Evolutionary conservation across 2,113 vertebrate genomes (phyloP), one percentile per base, ranked within the genome.

Genomic region (Cyprinodon variegatus): DNA sequence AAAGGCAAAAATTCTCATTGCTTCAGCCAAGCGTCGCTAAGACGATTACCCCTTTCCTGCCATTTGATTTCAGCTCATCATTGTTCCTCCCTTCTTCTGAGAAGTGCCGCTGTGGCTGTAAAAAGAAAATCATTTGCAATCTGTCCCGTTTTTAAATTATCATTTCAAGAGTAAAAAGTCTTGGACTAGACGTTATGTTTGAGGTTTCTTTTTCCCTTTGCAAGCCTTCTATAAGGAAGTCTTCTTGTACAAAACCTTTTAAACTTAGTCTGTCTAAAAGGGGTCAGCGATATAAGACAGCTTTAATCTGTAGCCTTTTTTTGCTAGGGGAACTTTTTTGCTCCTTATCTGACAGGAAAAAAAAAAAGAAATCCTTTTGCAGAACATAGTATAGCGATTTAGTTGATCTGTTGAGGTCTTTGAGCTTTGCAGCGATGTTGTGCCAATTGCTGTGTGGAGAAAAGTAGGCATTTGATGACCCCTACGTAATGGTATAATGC

Each of bases 381-480:
- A 73, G 81, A 79, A 70, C 76, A 80, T 77, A 79, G 60, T 68
- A 74, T 36, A 62, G 78, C 65, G 13, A 82, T 87, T 91, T 76
- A 82, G 72, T 59, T 71, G 66, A 83, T 79, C 65, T 62, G 63
- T 68, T 78, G 76, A 78, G 82, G 78, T 65, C 78, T 63, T 79
- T 65, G 64, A 79, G 73, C 64, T 4, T 0, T 38, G 64, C 65
- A 11, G 85, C 74, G 38, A 29, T 71, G 78, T 81, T 74, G 70
- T 76, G 60, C 72, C 50, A 85, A 86, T 76, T 76, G 79, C 81
- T 61, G 73, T 78, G 68, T 41, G 71, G 73, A 68, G 76, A 78
- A 72, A 76, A 86, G 77, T 39, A 81, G 74, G 50, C 76, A 83
- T 89, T 83, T 71, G 77, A 78, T 85, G 78, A 91, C 87, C 88